phyloP scores from a whole-genome alignment of 2,888 invertebrate genomes.

The Sinotaia quadrata region DNA sequence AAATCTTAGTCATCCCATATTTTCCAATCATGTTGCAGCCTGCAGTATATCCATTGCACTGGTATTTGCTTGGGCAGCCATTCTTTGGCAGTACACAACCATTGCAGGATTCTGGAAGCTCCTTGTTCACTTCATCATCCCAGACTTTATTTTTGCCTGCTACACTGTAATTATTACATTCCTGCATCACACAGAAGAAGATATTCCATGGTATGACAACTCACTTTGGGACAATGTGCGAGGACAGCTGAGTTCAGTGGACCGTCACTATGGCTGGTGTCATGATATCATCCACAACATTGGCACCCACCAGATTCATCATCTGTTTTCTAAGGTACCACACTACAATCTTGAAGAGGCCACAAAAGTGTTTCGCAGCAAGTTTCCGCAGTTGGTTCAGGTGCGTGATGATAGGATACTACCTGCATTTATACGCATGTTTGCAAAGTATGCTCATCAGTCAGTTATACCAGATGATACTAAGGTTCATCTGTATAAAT shows the following conservation, averaged over 20 bases:
- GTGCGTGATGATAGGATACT: conserved; percentile 60
- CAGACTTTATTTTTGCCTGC: conserved; percentile 62
- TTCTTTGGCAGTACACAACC: conserved; percentile 46
- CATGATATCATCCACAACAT: conserved; percentile 66
- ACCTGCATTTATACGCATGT: conserved; percentile 62
- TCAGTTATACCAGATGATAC: conserved; percentile 43
- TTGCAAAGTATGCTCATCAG: conserved; percentile 53
- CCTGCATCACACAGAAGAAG: conserved; percentile 68
- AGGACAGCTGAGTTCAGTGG: conserved; percentile 69
- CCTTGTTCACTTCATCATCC: conserved; percentile 57
- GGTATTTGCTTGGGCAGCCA: conserved; percentile 44
- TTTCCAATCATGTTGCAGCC: conserved; percentile 48
- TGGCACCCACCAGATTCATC: conserved; percentile 69
- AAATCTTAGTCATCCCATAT: conserved; percentile 45
- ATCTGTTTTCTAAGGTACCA: conserved; percentile 67
- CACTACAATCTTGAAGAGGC: conserved; percentile 69
- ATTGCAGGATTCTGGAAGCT: conserved; percentile 48
- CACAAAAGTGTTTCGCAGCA: conserved; percentile 59
- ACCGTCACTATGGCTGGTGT: conserved; percentile 68
- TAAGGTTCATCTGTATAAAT: conserved; percentile 50
- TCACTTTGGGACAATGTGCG: conserved; percentile 65
- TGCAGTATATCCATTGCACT: conserved; percentile 49
- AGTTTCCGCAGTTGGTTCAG: conserved; percentile 61
- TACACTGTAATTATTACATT: conserved; percentile 68
- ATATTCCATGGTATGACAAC: conserved; percentile 66